These are phyloP conservation scores for Flexamia atlantica DNA, from an alignment of 2,888 invertebrate genomes.

Conservation along the genomic window DNA sequence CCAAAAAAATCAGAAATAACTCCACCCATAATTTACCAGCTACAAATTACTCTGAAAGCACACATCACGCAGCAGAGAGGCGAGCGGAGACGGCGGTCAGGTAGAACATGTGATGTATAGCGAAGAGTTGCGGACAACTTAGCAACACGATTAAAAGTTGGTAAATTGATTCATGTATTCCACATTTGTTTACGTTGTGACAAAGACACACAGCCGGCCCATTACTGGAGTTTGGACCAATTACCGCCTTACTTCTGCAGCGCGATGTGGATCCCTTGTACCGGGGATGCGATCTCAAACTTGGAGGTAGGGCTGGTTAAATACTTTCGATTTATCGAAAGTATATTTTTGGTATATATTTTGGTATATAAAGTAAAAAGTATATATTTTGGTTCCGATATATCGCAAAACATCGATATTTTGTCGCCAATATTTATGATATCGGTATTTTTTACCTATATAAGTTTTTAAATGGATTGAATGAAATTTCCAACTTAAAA, in stretches of 20 bases:
- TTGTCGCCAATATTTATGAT: too few species aligned
- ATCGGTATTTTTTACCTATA: too few species aligned
- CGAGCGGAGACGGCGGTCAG: background rate
- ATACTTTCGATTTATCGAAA: too few species aligned
- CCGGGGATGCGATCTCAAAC: too few species aligned
- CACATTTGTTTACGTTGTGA: conserved; percentile 49
- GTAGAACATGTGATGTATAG: conserved; percentile 35
- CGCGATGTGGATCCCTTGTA: conserved; percentile 37
- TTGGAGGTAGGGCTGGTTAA: background rate
- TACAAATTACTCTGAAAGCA: background rate
- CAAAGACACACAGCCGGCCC: conserved; percentile 49
- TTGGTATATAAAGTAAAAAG: too few species aligned
- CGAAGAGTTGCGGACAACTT: conserved; percentile 50
- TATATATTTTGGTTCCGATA: too few species aligned
- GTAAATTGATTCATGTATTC: conserved; percentile 56
- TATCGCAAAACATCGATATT: too few species aligned
- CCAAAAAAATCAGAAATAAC: too few species aligned
- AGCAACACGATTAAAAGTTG: conserved; percentile 58
- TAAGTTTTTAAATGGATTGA: too few species aligned
- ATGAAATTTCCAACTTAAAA: too few species aligned
- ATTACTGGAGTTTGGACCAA: conserved; percentile 44
- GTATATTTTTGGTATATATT: too few species aligned
- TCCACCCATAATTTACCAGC: background rate
- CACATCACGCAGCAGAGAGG: background rate
- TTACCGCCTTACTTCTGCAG: conserved; percentile 25